phyloP scores from a whole-genome alignment of 2,888 invertebrate species.

The Habroteleia sp. region DNA sequence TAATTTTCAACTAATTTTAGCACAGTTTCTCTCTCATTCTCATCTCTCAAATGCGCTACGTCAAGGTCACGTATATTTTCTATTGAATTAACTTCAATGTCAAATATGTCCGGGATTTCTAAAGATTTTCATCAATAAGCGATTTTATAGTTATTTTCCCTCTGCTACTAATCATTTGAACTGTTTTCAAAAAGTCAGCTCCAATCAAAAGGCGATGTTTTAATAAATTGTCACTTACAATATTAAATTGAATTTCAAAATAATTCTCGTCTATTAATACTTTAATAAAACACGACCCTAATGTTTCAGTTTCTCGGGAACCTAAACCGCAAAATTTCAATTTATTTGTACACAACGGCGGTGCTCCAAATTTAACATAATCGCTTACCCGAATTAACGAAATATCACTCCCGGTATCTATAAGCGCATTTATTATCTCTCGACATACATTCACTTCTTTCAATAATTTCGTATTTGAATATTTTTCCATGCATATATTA shows the following conservation, averaged over 20 bases:
- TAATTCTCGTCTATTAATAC: neutral
- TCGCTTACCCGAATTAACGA: neutral
- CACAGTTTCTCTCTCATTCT: neutral
- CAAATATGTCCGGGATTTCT: neutral
- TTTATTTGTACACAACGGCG: neutral
- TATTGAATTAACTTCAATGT: neutral
- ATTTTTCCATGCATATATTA: neutral
- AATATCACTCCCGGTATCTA: constrained; percentile 3
- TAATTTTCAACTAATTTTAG: neutral
- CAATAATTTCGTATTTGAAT: constrained; percentile 1
- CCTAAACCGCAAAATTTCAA: constrained; percentile 1
- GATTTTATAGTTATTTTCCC: neutral
- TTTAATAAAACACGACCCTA: neutral
- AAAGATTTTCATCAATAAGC: neutral
- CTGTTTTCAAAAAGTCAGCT: constrained; percentile 4
- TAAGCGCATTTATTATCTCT: neutral
- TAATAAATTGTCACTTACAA: neutral
- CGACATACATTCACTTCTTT: neutral
- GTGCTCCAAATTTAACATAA: constrained; percentile 6
- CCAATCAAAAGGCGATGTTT: neutral
- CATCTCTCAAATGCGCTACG: neutral
- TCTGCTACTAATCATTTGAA: neutral
- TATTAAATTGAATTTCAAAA: neutral
- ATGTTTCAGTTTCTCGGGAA: constrained; percentile 1
- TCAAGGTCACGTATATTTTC: neutral